phyloP scores from a whole-genome alignment of 2,113 vertebrate genomes.

The Galbula dea region DNA sequence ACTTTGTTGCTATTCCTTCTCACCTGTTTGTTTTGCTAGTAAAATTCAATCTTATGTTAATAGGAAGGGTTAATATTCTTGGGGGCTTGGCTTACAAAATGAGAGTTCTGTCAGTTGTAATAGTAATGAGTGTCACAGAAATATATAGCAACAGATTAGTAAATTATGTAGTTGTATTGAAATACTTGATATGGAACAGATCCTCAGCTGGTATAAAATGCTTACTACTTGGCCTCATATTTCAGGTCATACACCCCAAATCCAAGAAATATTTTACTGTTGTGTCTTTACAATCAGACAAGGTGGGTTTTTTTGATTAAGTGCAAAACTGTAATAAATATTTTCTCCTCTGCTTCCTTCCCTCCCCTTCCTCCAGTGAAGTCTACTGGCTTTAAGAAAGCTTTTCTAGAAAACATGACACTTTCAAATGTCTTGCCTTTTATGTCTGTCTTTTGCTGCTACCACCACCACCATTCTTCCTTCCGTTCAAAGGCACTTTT shows the following conservation, averaged over 20 bases:
- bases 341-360: background rate
- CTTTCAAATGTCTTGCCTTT: background rate
- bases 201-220: background rate
- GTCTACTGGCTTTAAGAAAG: background rate
- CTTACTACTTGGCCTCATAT: background rate
- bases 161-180: background rate
- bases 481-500: conserved; percentile 5
- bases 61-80: background rate
- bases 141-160: background rate
- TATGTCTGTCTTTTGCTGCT: background rate
- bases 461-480: background rate
- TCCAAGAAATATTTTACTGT: background rate
- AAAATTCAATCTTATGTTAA: background rate
- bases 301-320: background rate
- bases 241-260: background rate
- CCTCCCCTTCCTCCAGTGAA: background rate
- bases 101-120: background rate
- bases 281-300: background rate
- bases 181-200: background rate
- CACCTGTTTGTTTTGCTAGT: background rate
- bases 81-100: background rate
- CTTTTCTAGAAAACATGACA: background rate
- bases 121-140: background rate
- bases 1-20: background rate
- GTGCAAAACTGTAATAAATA: background rate